phyloP scores from a whole-genome alignment of 2,888 invertebrate species.

The Amphiduros pacificus region DNA sequence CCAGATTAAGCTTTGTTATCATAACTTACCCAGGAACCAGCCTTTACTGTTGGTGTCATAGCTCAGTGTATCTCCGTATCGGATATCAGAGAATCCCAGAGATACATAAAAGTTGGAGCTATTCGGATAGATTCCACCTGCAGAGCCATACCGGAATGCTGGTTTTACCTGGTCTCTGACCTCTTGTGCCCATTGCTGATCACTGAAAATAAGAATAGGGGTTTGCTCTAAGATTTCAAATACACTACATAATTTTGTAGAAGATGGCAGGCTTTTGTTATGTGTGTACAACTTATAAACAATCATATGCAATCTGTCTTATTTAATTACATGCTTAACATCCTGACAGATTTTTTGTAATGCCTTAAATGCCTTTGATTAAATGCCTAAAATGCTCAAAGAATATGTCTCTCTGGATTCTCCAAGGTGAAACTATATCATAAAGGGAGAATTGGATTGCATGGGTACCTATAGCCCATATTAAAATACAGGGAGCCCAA shows the following conservation, averaged over 20 bases:
- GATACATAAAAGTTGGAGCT: conserved; percentile 29
- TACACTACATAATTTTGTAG: not conserved
- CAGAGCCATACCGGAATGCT: conserved; percentile 29
- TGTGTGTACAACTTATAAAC: not conserved
- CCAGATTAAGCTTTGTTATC: not conserved
- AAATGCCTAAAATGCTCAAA: too few species aligned
- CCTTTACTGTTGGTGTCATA: conserved; percentile 24
- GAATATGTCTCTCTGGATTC: not conserved
- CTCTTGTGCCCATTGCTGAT: conserved; percentile 10
- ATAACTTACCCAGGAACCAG: conserved; percentile 34
- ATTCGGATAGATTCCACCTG: conserved; percentile 34
- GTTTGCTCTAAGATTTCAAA: not conserved
- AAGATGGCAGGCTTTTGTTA: too few species aligned
- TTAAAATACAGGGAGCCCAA: too few species aligned
- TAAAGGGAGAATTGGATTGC: not conserved
- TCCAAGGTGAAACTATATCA: not conserved
- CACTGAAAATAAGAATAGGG: not conserved
- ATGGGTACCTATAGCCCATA: not conserved
- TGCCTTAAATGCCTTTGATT: too few species aligned
- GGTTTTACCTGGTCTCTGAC: conserved; percentile 19
- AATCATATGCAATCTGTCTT: not conserved
- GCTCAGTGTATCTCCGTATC: conserved; percentile 27
- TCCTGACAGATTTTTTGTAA: too few species aligned
- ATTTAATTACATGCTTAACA: too few species aligned
- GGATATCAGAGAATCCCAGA: conserved; percentile 25